Base-by-base conservation (phyloP, 2,888 invertebrate species). In the Magallana nippona region DNA sequence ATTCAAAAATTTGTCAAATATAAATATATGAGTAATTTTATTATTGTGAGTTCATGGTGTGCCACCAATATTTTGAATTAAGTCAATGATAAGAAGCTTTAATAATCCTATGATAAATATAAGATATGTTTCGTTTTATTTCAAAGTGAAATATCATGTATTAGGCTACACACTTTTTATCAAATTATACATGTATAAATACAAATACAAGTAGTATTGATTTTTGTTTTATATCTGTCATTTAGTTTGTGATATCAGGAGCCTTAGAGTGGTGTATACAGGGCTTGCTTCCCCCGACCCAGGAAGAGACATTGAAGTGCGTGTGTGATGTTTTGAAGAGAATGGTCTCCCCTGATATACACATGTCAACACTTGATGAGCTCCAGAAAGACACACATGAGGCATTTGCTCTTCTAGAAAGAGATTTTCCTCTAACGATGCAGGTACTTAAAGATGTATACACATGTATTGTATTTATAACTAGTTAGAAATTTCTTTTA, bases 371-470 rank as follows among this genome's bases (percentile, higher is more conserved):
- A 3, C 55, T 82, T 15, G 60, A 27, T 78, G 44, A 55, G 55
- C 44, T 82, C 15, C 60, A 78, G 13, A 13, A 17, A 22, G 77
- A 82, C 55, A 78, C 79, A 57, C 78, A 78, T 55, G 44, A 22
- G 63, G 58, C 83, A 55, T 27, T 83, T 13, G 71, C 56, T 27
- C n/a, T 83, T 13, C 57, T 83, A 15, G 79, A 83, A 55, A 55
- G 83, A 56, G 83, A 83, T 63, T 83, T 83, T 79, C 83, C 83
- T 58, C 58, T 82, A 19, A 82, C 82, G 11, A 19, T 82, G 56
- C 81, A 81, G 81, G 81, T 81, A 79, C 32, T 32, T 32, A 32
- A 1, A 32, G 32, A 1, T 32, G 32, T 1, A 32, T 32, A 32
- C 32, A 2, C 32, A 32, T 32, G 32, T 2, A 32, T 32, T 32